A percentile compares a stretch with the other conserved stretches of the same genome.
Conservation (phyloP, 2,888 invertebrate genomes). For the Molanna angustata region DNA sequence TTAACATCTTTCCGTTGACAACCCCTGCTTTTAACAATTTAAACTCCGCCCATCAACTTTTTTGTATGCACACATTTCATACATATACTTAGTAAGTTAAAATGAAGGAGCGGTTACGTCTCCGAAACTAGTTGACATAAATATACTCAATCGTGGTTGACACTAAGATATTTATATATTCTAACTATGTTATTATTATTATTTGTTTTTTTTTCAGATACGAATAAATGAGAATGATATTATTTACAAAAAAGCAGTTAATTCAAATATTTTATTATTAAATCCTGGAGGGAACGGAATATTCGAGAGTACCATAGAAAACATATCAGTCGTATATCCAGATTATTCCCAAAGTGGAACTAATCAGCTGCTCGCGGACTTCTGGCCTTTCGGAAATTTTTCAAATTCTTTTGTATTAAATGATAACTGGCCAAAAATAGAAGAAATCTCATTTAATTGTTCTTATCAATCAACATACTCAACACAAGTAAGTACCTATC, state of each 20-base stretch:
- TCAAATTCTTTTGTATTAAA: constrained; percentile 51
- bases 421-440: constrained; percentile 57
- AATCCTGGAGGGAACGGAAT: neutral
- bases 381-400: constrained; percentile 28
- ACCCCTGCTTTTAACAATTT: no score
- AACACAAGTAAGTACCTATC: constrained; percentile 51
- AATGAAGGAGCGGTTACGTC: no score
- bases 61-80: no score
- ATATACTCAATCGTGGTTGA: neutral
- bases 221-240: neutral
- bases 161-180: neutral
- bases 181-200: neutral
- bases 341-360: constrained; percentile 23
- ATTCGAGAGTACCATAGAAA: constrained; percentile 2
- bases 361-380: constrained; percentile 5
- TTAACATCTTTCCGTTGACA: no score
- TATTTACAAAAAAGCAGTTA: constrained; percentile 4
- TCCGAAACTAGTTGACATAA: no score
- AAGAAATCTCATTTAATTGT: constrained; percentile 39
- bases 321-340: constrained; percentile 17
- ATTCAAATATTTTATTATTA: constrained; percentile 9
- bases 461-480: constrained; percentile 47
- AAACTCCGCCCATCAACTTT: no score
- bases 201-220: constrained; percentile 20
- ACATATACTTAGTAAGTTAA: no score